Evolutionary conservation across 2,888 invertebrate species (phyloP), one percentile per base, ranked within the genome.

Genomic region (Lutraria lutraria): DNA sequence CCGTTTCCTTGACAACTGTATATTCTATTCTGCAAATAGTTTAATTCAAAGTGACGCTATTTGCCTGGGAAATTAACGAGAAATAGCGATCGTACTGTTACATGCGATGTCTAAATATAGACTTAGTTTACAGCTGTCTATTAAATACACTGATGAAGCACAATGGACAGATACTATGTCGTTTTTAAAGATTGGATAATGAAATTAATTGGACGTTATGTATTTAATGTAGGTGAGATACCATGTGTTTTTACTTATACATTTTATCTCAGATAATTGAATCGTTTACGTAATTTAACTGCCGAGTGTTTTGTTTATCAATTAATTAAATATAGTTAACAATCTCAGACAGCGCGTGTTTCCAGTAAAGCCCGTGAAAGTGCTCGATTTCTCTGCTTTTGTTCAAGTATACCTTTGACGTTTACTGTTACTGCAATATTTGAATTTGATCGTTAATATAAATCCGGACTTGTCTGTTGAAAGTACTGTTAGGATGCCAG

Each of bases 211-310:
- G 90, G 88, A 43, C 60, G 90, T 81, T 86, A 90, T 52, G 88
- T 90, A 16, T 90, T 88, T 68, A 88, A 88, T 79, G 85, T 90
- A 80, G 83, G 90, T 86, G 43, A 83, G 85, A 0, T n/a, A 25
- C 31, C 56, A 56, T n/a, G 29, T 81, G 63, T 68, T 68, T 68
- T 25, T 68, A 68, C 25, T 68, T 68, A 25, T 68, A 63, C 12
- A 43, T 43, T 43, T 43, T 43, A 43, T 43, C 43, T 43, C 43
- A 43, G 43, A 43, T 43, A 43, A 43, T 43, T 43, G 43, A 43
- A 43, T 43, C 43, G 8, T 43, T 43, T 8, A 8, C 43, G 43
- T 43, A 43, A 43, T 8, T 43, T 43, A 43, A 43, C 43, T 43
- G 43, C 8, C 43, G 43, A 43, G 43, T 43, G 43, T 43, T n/a